A percentile compares a stretch with the other conserved stretches of the same genome.
phyloP scores from a whole-genome alignment of 2,113 vertebrate species.

The Dipodomys ordii region DNA sequence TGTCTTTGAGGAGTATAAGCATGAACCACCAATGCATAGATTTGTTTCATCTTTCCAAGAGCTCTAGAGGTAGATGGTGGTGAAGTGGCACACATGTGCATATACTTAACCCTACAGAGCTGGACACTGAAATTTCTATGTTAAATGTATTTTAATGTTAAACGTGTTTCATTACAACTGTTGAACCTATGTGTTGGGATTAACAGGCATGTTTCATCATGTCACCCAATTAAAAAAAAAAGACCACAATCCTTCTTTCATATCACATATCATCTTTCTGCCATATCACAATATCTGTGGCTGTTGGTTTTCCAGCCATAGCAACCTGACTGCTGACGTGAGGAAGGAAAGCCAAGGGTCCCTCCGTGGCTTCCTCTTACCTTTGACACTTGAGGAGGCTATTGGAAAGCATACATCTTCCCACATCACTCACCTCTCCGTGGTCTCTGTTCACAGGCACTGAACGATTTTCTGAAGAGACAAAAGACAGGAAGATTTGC shows the following conservation, averaged over 20 bases:
- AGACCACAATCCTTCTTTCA: not conserved
- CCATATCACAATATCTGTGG: not conserved
- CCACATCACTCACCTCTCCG: not conserved
- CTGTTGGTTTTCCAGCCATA: not conserved
- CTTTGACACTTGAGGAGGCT: not conserved
- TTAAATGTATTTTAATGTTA: not conserved
- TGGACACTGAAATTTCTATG: not conserved
- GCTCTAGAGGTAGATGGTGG: not conserved
- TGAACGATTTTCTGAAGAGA: slow-evolving; percentile 93
- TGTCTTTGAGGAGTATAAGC: too few relatives aligned
- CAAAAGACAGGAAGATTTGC: slow-evolving; percentile 95
- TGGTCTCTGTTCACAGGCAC: slow-evolving; percentile 86
- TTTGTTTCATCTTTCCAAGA: too few relatives aligned
- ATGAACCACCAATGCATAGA: too few relatives aligned
- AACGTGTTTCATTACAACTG: not conserved
- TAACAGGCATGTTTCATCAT: too few relatives aligned
- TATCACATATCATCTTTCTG: not conserved
- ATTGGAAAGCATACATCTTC: not conserved
- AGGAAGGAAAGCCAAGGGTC: not conserved
- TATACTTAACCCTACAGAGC: not conserved
- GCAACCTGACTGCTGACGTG: not conserved
- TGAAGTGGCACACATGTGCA: not conserved
- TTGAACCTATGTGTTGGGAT: not conserved
- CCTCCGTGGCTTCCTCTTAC: not conserved
- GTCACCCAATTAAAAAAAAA: not conserved